phyloP scores from a whole-genome alignment of 2,888 invertebrate species.

The Vannuccia rotundouncinata region DNA sequence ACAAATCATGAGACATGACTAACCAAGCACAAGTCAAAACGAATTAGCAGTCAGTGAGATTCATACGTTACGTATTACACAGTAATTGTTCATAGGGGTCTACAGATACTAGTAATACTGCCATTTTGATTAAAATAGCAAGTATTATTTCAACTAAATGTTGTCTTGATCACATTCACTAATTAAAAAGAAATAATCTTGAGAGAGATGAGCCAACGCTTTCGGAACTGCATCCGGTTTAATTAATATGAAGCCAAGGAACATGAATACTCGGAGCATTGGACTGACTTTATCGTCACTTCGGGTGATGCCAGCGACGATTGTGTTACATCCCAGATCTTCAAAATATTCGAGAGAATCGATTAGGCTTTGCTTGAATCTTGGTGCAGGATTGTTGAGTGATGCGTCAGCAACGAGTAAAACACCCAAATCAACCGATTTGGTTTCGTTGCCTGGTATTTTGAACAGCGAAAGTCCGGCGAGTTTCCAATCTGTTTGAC shows the following conservation, averaged over 20 bases:
- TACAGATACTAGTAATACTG: too few species aligned
- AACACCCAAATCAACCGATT: background rate
- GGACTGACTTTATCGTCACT: background rate
- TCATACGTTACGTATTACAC: too few species aligned
- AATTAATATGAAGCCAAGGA: background rate
- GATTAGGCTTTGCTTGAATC: background rate
- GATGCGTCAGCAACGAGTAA: background rate
- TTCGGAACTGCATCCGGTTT: background rate
- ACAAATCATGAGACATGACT: too few species aligned
- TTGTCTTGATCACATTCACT: background rate
- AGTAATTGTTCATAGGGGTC: too few species aligned
- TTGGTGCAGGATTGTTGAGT: background rate
- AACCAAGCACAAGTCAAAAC: too few species aligned
- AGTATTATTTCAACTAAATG: background rate
- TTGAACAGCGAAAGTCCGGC: background rate
- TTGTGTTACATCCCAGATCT: background rate
- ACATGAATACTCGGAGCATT: background rate
- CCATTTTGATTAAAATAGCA: too few species aligned
- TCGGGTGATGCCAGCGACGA: background rate
- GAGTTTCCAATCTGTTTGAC: background rate
- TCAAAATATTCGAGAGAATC: background rate
- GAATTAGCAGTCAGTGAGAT: too few species aligned
- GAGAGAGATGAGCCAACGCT: background rate
- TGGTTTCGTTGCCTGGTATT: background rate
- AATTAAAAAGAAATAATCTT: background rate